Base-by-base conservation (phyloP, 2,888 invertebrate genomes). In the Syritta pipiens region DNA sequence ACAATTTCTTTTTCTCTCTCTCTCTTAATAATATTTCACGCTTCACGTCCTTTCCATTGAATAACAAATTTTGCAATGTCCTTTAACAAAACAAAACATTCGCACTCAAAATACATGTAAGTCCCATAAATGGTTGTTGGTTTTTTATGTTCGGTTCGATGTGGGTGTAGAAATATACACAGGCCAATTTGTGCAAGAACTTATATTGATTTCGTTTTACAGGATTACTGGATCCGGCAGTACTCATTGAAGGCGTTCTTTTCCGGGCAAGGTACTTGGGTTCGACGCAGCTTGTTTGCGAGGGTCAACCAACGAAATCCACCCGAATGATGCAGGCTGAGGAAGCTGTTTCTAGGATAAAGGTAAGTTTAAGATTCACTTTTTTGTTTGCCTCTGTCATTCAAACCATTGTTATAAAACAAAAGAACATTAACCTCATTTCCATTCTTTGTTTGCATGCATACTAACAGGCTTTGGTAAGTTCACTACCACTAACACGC, bases 241-340 rank as follows among this genome's bases (percentile, higher is more conserved):
- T 99, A 84, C 92, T 99, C 86, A 99, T 99, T 89, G 99, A 99
- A 90, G 99, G 99, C 51, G 99, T 99, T 28, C 90, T 99, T 82
- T 99, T 99, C 91, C 95, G 99, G 49, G 99, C 99, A 67, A 85
- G 97, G 60, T 99, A 99, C 89, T 92, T 99, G 83, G 99, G 99
- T 68, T 99, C 99, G 22, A 99, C 99, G 3, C 99, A 99, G 89
- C 92, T 99, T 75, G 97, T 98, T 6, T 99, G 98, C 87, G 99
- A 99, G 88, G 99, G 99, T 0, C 97, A 99, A 86, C 99, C 99
- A 1, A 99, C 98, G 0, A 99, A 99, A 90, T 97, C 98, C 2
- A 98, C 99, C 14, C 91, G 99, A 82, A 99, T 99, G 99, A 96
- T 98, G 92, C 99, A 99, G 89, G 99, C 99, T 1, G 99, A 99